These are phyloP conservation scores for Piscicola geometra DNA, from an alignment of 2,888 invertebrate species.

Conservation along the genomic window DNA sequence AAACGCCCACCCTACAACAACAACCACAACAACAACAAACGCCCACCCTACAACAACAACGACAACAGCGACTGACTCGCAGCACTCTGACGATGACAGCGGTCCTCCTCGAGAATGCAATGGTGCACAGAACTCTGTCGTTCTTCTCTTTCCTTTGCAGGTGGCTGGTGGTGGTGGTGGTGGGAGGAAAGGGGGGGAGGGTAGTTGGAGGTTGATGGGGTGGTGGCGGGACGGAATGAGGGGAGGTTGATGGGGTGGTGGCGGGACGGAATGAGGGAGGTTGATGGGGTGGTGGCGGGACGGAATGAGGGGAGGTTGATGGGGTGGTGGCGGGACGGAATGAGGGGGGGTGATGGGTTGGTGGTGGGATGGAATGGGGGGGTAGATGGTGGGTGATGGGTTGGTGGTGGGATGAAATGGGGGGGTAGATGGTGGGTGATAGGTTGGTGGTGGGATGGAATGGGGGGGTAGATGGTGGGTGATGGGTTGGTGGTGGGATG, in stretches of 20 bases:
- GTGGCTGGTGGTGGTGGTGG: neutral
- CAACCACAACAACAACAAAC: neutral
- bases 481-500: no score
- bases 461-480: no score
- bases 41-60: neutral
- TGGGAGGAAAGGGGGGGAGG: no score
- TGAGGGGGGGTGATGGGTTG: no score
- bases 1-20: neutral
- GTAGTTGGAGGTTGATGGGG: neutral
- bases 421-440: no score
- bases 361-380: no score
- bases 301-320: no score
- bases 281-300: neutral
- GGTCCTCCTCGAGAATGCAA: neutral
- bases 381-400: no score
- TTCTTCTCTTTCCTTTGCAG: neutral
- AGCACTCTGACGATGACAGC: constrained; percentile 4
- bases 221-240: neutral
- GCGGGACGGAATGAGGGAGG: neutral
- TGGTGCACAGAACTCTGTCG: neutral
- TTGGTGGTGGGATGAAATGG: no score
- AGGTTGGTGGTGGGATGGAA: no score
- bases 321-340: no score
- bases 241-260: neutral
- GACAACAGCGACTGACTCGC: neutral